Conservation (phyloP, 2,113 vertebrate species). For the Nannospalax galili region DNA sequence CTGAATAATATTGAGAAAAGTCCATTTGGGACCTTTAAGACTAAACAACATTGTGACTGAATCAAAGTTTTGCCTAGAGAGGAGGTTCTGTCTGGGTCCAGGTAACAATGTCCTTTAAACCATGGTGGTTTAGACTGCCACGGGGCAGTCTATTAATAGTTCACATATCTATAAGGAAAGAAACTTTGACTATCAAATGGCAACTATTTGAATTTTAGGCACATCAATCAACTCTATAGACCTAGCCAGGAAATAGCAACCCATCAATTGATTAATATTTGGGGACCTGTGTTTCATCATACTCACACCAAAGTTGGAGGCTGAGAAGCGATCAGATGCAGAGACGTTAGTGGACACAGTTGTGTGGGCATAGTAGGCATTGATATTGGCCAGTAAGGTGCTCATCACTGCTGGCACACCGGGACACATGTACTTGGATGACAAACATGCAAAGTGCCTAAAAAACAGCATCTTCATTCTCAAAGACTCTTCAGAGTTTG, state of each 20-base stretch:
- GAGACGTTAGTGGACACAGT: conserved; percentile 98
- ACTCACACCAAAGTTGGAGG: conserved; percentile 98
- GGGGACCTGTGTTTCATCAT: neutral
- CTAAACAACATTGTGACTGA: conserved; percentile 28
- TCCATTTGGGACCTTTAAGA: neutral
- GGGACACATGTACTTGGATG: conserved; percentile 99
- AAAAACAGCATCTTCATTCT: conserved; percentile 27
- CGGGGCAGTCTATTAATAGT: neutral
- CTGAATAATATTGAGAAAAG: neutral
- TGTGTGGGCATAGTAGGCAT: conserved; percentile 99
- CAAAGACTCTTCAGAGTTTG: conserved; percentile 40
- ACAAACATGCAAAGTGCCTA: conserved; percentile 99
- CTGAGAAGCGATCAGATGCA: conserved; percentile 96
- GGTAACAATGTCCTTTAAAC: neutral
- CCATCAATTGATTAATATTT: conserved; percentile 26
- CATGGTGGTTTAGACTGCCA: neutral
- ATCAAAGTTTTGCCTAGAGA: neutral
- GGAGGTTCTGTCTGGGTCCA: neutral
- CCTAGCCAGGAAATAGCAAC: conserved; percentile 39
- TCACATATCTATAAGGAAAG: neutral
- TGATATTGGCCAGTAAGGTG: conserved; percentile 98
- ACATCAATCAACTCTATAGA: conserved; percentile 15
- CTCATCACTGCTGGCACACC: conserved; percentile 99
- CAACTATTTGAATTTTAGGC: conserved; percentile 45
- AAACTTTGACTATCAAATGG: neutral